These are phyloP conservation scores for Denticeps clupeoides DNA, from an alignment of 2,797 vertebrate species.

Conservation along the genomic window DNA sequence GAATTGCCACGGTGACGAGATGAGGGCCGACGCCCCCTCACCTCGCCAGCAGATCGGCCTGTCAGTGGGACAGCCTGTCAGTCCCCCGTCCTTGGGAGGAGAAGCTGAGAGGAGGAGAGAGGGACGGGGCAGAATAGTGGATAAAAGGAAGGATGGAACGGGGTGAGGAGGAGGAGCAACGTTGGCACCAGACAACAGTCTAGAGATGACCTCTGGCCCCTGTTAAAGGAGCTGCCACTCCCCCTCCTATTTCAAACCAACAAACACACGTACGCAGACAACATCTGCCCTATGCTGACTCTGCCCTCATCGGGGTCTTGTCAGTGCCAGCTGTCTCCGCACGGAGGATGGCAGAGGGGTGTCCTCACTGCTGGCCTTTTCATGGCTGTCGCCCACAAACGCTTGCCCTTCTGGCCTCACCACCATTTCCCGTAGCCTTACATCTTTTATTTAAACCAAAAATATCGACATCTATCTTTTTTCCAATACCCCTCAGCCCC, in stretches of 20 bases:
- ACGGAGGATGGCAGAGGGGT: slow-evolving; percentile 16
- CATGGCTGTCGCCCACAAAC: not conserved
- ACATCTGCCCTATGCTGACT: slow-evolving; percentile 22
- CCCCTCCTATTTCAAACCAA: not conserved
- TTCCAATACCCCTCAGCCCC: too few relatives aligned
- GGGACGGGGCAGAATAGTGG: not conserved
- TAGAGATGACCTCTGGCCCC: slow-evolving; percentile 14
- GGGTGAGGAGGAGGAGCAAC: not conserved
- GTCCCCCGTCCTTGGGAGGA: not conserved
- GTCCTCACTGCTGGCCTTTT: not conserved
- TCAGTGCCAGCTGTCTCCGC: slow-evolving; percentile 29
- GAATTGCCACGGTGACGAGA: slow-evolving; percentile 8
- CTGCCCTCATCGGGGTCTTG: slow-evolving; percentile 18
- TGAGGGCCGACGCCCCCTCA: slow-evolving; percentile 10
- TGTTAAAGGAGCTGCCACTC: not conserved
- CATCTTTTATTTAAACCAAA: too few relatives aligned
- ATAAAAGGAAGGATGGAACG: not conserved
- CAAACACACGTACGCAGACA: not conserved
- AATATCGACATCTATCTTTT: too few relatives aligned
- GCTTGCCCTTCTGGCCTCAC: too few relatives aligned
- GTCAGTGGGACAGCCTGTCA: slow-evolving; percentile 17
- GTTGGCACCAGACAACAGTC: slow-evolving; percentile 8
- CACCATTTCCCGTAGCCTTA: too few relatives aligned
- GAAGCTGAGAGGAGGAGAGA: not conserved
- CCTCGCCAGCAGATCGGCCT: slow-evolving; percentile 9